Base-by-base conservation (phyloP, 2,797 vertebrate species). In the Micropoecilia bifurca region DNA sequence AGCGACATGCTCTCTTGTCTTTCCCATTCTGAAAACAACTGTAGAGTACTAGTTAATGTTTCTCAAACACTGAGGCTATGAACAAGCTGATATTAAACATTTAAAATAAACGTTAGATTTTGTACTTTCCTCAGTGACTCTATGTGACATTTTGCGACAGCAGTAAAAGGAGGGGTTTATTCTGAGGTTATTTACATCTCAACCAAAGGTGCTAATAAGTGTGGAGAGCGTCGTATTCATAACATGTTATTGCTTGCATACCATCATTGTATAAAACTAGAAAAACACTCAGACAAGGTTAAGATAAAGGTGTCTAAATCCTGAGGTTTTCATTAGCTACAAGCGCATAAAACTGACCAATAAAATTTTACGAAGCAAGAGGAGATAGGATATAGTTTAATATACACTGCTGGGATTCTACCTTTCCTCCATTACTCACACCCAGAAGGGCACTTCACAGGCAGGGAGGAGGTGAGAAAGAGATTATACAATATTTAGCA, bases 311-410 rank as follows among this genome's bases (percentile, higher is more conserved):
- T 74, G 47, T 80, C 55, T 85, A 48, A 68, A 28, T 74, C 20
- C 57, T 79, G 63, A 71, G 41, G 66, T 79, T 78, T 80, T 80
- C 77, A 79, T 82, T 76, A 77, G 59, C 80, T 83, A 25, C 30
- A 85, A 84, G 30, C 69, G 63, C 57, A 78, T 48, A 80, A 76
- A 75, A 73, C 53, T 12, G 48, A 61, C 46, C 74, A 74, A 75
- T 80, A 85, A 79, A 81, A 12, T 83, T 82, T 72, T 69, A 77
- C 77, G 4, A 71, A 46, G 43, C 39, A 43, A 75, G 74, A 63
- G 61, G 75, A 72, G 41, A n/a, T 59, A 36, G 53, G 53, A 69
- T 41, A 77, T 85, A 46, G 89, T 85, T 82, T 48, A 83, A 86
- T 79, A 78, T 39, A 80, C 39, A 74, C 71, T 80, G 61, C 68